Evolutionary conservation across 2,797 vertebrate species (phyloP), one percentile per base, ranked within the genome.

Genomic region (Caiman crocodilus): DNA sequence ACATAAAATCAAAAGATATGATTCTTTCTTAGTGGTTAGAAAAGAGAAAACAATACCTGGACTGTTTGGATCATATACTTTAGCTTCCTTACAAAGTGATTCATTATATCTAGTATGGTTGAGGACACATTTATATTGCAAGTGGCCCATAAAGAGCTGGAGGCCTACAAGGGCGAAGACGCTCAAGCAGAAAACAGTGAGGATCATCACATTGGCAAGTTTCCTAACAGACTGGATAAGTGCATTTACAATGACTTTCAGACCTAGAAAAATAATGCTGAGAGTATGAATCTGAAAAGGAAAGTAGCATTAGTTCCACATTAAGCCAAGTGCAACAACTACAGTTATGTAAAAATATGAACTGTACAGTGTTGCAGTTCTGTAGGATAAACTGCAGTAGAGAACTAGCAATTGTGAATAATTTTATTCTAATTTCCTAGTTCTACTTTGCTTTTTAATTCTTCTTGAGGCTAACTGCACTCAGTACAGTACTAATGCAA

Each of bases 171-270:
- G 98, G 73, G 99, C 99, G 64, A 99, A 99, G 92, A 99, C 98
- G 71, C 99, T 99, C 97, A 99, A 98, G 94, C 98, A 99, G 97
- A 99, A 99, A 85, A 99, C 97, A 2, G 99, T 99, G 89, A 99
- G 97, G 97, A 99, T 98, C 98, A 99, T 98, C 89, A 99, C 99
- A 3, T 99, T 98, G 0, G 98, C 97, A 28, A 99, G 98, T 96
- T 99, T 99, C 98, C 96, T 99, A 94, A 99, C 98, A 2, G 99
- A 99, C 90, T 99, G 99, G 96, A 99, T 98, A 89, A 99, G 98
- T 50, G 99, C 99, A 14, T 99, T 99, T 4, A 99, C 99, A 1
- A 99, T 99, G 90, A 99, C 98, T 97, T 99, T 99, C 95, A 99
- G 97, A 87, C 99, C 99, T 99, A 94, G 12, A 85, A 86, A 89